Evolutionary conservation across 2,797 vertebrate genomes (phyloP).

Genomic region (Hylomyscus alleni): DNA sequence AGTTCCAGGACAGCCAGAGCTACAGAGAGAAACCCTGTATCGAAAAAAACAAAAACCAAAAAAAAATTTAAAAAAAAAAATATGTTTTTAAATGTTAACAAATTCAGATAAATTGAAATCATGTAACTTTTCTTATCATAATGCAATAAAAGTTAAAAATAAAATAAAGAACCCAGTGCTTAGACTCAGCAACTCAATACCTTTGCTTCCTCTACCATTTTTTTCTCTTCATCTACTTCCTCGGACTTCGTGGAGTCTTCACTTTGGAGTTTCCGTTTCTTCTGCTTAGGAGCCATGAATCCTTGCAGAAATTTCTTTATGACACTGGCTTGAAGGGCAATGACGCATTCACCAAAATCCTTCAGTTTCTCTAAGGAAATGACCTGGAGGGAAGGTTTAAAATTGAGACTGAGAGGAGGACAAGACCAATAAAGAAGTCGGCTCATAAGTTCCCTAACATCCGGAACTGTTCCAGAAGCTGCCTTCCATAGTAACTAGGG

Average conservation of each 20-base stretch:
- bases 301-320: conserved; percentile 99
- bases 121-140: no score
- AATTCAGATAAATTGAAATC: no score
- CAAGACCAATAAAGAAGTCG: not conserved
- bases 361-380: conserved; percentile 93
- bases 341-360: conserved; percentile 96
- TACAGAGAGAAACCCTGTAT: no score
- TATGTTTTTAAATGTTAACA: no score
- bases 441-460: not conserved
- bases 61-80: no score
- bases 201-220: conserved; percentile 97
- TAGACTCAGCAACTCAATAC: conserved; percentile 85
- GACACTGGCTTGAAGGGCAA: conserved; percentile 96
- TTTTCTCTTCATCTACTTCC: conserved; percentile 98
- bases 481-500: not conserved
- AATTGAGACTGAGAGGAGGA: conserved; percentile 36
- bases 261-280: conserved; percentile 95
- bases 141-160: no score
- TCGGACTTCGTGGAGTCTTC: conserved; percentile 93
- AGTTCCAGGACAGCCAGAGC: no score
- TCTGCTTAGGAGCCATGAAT: conserved; percentile 99
- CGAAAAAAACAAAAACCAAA: no score
- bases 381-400: conserved; percentile 89
- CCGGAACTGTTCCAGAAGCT: not conserved
- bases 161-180: not conserved